These are phyloP conservation scores for Orientallactaga sibirica DNA, from an alignment of 2,797 vertebrate species.

Conservation along the genomic window DNA sequence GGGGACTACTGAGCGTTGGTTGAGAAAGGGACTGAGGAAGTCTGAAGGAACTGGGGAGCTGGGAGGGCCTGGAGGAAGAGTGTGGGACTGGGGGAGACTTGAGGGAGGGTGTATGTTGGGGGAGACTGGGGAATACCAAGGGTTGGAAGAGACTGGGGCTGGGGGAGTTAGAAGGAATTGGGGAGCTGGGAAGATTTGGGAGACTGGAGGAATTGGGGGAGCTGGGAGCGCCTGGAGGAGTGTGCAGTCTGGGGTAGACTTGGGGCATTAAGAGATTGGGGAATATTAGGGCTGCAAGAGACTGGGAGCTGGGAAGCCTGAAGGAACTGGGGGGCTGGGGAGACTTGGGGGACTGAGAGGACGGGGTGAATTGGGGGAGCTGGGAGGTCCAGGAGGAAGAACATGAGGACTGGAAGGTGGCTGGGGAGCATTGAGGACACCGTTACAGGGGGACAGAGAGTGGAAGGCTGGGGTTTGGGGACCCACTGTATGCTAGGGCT, in stretches of 20 bases:
- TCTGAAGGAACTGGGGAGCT: neutral
- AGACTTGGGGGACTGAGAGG: too few species aligned
- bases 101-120: too few species aligned
- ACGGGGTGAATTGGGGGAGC: neutral
- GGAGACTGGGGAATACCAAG: too few species aligned
- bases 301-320: neutral
- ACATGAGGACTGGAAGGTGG: neutral
- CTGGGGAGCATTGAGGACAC: neutral
- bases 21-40: neutral
- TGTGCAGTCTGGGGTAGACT: neutral
- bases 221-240: neutral
- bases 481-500: neutral
- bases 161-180: too few species aligned
- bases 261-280: neutral
- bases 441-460: neutral
- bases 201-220: neutral
- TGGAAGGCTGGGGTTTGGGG: neutral
- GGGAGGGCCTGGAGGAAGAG: neutral
- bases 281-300: neutral
- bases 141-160: too few species aligned
- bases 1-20: too few species aligned
- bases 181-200: too few species aligned
- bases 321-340: neutral
- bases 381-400: neutral
- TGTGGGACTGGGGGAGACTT: neutral